phyloP scores from a whole-genome alignment of 2,113 vertebrate species.

The Sclerurus mexicanus region DNA sequence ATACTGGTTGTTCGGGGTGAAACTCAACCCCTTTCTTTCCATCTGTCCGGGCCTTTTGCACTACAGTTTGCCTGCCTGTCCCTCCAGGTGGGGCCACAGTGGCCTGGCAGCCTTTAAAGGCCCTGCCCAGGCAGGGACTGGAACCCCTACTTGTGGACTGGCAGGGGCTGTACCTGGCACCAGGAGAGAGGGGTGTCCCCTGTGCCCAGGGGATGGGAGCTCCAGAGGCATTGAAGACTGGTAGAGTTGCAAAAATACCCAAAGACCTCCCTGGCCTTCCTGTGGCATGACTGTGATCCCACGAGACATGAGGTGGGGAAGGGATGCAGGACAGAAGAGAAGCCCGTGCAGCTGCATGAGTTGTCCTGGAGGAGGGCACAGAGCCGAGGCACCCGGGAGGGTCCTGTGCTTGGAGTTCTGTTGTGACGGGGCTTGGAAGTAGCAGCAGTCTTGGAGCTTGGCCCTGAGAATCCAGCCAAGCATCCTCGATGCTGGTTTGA shows the following conservation, averaged over 20 bases:
- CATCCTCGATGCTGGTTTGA: background rate
- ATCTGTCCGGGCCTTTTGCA: background rate
- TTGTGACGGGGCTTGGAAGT: background rate
- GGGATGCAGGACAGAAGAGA: background rate
- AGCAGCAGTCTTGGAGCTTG: background rate
- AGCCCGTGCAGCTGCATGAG: background rate
- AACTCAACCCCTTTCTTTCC: background rate
- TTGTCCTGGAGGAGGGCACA: background rate
- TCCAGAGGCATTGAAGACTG: background rate
- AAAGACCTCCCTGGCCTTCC: background rate
- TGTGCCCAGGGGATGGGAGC: background rate
- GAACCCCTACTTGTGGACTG: background rate
- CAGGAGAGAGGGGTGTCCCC: background rate
- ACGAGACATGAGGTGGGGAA: background rate
- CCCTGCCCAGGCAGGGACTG: background rate
- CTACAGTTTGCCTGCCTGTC: background rate
- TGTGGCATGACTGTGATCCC: rapidly evolving
- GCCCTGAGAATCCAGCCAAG: background rate
- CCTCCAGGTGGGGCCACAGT: background rate
- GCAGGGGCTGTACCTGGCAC: background rate
- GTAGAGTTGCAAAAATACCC: background rate
- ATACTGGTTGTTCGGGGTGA: background rate
- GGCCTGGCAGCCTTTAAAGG: background rate
- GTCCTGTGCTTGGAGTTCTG: background rate
- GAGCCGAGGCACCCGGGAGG: background rate